Percentiles rank a stretch among this genome's conserved stretches.
Evolutionary conservation across 2,888 invertebrate genomes (phyloP).

Genomic region (Acronicta aceris): DNA sequence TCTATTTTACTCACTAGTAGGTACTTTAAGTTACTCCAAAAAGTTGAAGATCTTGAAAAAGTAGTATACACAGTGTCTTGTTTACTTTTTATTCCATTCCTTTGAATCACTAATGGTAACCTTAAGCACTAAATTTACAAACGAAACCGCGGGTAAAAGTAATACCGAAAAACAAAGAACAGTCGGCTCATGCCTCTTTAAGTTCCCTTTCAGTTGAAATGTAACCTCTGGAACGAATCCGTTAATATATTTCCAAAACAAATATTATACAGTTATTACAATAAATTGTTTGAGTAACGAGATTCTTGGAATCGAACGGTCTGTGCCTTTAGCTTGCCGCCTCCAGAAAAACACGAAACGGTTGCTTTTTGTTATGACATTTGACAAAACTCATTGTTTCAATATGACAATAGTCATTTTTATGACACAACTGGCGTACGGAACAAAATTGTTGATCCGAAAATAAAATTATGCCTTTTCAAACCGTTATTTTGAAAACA

Average conservation of each 20-base stretch:
- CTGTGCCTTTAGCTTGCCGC: slow-evolving; percentile 12
- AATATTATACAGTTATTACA: slow-evolving; percentile 47
- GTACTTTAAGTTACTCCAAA: too few species aligned
- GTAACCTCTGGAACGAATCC: slow-evolving; percentile 50
- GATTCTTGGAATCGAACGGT: slow-evolving; percentile 46
- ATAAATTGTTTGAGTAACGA: slow-evolving; percentile 16
- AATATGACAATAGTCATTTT: slow-evolving; percentile 15
- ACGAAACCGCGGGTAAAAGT: slow-evolving; percentile 23
- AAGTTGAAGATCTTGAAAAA: too few species aligned
- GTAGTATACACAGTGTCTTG: not conserved
- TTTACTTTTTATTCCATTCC: slow-evolving; percentile 11
- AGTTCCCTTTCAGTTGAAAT: slow-evolving; percentile 20
- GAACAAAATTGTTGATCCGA: slow-evolving; percentile 7
- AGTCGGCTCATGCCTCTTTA: slow-evolving; percentile 2
- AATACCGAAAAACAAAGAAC: slow-evolving; percentile 11
- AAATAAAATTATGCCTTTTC: slow-evolving; percentile 24
- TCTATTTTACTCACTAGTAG: too few species aligned
- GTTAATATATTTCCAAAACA: slow-evolving; percentile 42
- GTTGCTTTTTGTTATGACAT: slow-evolving; percentile 51
- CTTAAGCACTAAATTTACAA: slow-evolving; percentile 15
- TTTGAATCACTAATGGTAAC: slow-evolving; percentile 11
- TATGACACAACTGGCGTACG: slow-evolving; percentile 17
- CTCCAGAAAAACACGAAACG: slow-evolving; percentile 34
- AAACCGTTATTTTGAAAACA: slow-evolving; percentile 60
- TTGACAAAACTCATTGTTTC: slow-evolving; percentile 41